A percentile compares a stretch with the other conserved stretches of the same genome.
These are phyloP conservation scores for Epistrophe grossulariae DNA, from an alignment of 2,888 invertebrate genomes.

Conservation along the genomic window DNA sequence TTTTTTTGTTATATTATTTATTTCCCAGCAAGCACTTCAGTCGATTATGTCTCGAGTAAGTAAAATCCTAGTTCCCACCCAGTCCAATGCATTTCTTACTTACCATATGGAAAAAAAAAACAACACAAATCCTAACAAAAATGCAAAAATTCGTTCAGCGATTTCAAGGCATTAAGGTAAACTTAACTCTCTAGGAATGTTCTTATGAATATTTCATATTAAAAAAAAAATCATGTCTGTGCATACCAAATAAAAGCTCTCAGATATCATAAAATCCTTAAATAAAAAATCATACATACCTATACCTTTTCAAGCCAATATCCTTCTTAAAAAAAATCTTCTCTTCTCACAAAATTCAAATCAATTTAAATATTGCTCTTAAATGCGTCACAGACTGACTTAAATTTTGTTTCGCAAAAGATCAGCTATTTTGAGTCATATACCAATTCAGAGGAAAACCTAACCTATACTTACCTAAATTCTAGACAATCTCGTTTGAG, in stretches of 20 bases:
- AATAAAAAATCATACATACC: background rate
- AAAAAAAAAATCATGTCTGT: background rate
- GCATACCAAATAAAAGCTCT: background rate
- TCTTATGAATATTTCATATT: slow-evolving; percentile 4
- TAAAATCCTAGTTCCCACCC: background rate
- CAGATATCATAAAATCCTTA: background rate
- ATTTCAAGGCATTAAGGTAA: background rate
- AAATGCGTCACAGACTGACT: background rate
- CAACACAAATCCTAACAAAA: no score
- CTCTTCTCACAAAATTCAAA: slow-evolving; percentile 34
- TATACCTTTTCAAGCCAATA: background rate
- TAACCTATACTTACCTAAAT: background rate
- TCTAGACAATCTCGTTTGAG: slow-evolving; percentile 28
- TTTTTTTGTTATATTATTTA: background rate
- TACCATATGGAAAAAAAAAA: no score
- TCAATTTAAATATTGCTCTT: slow-evolving; percentile 42
- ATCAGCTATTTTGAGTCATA: no score
- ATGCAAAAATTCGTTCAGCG: background rate
- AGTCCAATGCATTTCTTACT: no score
- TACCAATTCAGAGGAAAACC: no score
- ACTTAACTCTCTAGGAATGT: no score
- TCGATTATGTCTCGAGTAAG: background rate
- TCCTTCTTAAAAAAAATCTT: background rate
- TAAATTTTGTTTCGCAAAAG: slow-evolving; percentile 1
- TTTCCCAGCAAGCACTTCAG: background rate